Evolutionary conservation across 1,140 invertebrate genomes (phyloP).

Genomic region (Bombus balteatus): DNA sequence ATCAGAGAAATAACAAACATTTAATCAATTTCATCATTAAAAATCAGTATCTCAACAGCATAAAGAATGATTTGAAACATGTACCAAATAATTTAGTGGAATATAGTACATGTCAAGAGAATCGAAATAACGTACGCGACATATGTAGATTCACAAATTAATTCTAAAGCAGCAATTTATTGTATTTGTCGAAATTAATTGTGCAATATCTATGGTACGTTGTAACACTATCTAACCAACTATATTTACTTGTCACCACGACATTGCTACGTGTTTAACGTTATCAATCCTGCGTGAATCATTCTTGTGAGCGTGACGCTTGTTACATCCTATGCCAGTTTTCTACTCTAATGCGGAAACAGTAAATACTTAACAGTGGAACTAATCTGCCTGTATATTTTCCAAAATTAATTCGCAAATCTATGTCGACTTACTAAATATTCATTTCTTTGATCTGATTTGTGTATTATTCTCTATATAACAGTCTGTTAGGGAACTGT

Average conservation of each 20-base stretch:
- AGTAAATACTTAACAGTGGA: neutral
- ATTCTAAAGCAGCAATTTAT: neutral
- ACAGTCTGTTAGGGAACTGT: neutral
- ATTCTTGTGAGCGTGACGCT: neutral
- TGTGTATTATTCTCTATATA: neutral
- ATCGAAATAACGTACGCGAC: neutral
- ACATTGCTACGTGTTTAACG: conserved; percentile 11
- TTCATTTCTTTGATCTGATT: neutral
- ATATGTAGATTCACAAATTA: neutral
- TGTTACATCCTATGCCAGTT: neutral
- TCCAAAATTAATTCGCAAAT: neutral
- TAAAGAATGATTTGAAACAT: neutral
- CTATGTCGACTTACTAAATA: neutral
- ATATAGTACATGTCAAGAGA: no score
- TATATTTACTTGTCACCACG: conserved; percentile 1
- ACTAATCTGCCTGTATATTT: neutral
- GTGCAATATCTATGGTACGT: neutral
- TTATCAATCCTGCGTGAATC: conserved; percentile 5
- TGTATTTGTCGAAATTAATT: conserved; percentile 14
- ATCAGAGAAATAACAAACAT: neutral
- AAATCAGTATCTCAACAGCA: neutral
- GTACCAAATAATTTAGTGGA: neutral
- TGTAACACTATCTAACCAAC: neutral
- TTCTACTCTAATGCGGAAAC: neutral
- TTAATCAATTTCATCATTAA: neutral